Evolutionary conservation across 2,888 invertebrate species (phyloP).

Genomic region (Glyphotaelius pellucidus): DNA sequence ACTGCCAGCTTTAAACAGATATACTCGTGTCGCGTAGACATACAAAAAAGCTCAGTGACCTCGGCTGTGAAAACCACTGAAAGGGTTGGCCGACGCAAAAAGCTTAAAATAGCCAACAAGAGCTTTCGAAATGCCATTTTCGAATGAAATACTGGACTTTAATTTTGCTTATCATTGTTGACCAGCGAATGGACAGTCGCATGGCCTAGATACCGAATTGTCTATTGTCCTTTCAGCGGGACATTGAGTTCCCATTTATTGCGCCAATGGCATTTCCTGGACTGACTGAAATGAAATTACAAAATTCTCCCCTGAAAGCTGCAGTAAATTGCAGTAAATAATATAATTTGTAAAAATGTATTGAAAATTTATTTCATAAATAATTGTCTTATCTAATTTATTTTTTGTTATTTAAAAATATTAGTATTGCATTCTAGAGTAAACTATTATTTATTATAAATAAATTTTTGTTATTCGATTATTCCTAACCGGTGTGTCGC

Average conservation of each 20-base stretch:
- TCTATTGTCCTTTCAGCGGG: not conserved
- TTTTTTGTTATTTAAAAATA: too few species aligned
- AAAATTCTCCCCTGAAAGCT: not conserved
- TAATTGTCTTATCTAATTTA: too few species aligned
- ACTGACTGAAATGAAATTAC: not conserved
- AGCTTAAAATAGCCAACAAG: not conserved
- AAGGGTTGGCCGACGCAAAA: not conserved
- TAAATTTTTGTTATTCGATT: too few species aligned
- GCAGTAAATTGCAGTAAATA: not conserved
- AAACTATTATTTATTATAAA: too few species aligned
- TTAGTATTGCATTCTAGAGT: too few species aligned
- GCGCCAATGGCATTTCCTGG: not conserved
- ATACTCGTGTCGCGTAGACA: not conserved
- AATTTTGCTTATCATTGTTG: not conserved
- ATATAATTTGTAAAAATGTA: not conserved
- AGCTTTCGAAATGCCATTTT: not conserved
- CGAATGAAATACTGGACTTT: not conserved
- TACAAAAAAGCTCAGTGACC: not conserved
- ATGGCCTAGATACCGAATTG: not conserved
- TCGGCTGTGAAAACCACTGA: not conserved
- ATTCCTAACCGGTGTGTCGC: too few species aligned
- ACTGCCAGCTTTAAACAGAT: not conserved
- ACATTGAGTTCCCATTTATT: not conserved
- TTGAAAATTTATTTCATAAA: too few species aligned
- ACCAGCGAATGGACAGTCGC: not conserved